These are phyloP conservation scores for Gonatopus flavifemur DNA, from an alignment of 1,140 invertebrate species.

Conservation along the genomic window DNA sequence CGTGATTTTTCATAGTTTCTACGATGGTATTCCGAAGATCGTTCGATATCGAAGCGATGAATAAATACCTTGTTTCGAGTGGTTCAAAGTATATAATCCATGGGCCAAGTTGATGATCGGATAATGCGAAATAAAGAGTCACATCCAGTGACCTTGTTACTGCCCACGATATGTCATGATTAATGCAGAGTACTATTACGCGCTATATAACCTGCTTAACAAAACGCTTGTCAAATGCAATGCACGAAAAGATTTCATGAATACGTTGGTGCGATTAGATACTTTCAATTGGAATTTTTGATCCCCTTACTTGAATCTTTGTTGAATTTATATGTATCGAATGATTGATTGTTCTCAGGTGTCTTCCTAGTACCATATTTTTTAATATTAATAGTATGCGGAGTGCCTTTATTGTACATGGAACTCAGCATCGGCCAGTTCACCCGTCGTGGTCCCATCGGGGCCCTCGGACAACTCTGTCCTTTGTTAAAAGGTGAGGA, in stretches of 20 bases:
- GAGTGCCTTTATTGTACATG: conserved; percentile 82
- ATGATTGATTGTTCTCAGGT: conserved; percentile 62
- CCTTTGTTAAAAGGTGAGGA: conserved; percentile 80
- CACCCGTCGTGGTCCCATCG: conserved; percentile 78
- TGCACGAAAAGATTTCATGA: neutral
- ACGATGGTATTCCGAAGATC: no score
- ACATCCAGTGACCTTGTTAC: conserved; percentile 38
- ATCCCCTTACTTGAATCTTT: neutral
- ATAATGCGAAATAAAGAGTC: conserved; percentile 38
- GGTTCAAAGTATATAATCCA: no score
- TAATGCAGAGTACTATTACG: conserved; percentile 29
- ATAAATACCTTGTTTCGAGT: no score
- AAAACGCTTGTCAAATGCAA: conserved; percentile 23
- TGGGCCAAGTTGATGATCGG: conserved; percentile 20
- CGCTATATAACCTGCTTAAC: conserved; percentile 22
- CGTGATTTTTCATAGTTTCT: no score
- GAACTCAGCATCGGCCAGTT: conserved; percentile 81
- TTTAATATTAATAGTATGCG: conserved; percentile 77
- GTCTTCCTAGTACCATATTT: conserved; percentile 84
- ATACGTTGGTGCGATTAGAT: neutral
- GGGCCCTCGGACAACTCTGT: conserved; percentile 79
- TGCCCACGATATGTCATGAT: conserved; percentile 32
- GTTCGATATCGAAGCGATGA: no score
- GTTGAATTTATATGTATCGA: neutral
- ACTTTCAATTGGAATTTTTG: neutral